A percentile compares a stretch with the other conserved stretches of the same genome.
phyloP scores from a whole-genome alignment of 1,140 invertebrate genomes.

The Idris sp. region DNA sequence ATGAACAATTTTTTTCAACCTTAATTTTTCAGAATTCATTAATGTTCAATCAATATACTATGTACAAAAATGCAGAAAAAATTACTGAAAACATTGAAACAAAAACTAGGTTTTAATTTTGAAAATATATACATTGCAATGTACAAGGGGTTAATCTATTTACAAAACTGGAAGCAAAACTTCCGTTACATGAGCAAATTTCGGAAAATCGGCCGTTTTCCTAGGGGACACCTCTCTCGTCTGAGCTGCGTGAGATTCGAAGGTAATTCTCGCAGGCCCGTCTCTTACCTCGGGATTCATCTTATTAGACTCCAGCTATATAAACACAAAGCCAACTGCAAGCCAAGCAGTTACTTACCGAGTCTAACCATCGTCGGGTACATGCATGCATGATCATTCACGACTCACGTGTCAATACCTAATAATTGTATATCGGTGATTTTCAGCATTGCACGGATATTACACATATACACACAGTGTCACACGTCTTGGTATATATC shows the following conservation, averaged over 20 bases:
- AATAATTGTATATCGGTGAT: conserved; percentile 20
- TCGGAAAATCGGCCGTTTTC: too few relatives aligned
- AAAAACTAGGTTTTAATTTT: too few relatives aligned
- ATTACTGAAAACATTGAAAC: too few relatives aligned
- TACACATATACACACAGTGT: conserved; percentile 50
- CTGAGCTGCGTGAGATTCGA: conserved; percentile 58
- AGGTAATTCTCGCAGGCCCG: conserved; percentile 65
- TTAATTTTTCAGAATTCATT: too few relatives aligned
- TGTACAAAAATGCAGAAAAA: too few relatives aligned
- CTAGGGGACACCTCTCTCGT: too few relatives aligned
- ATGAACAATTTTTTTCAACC: too few relatives aligned
- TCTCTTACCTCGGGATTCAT: conserved; percentile 71
- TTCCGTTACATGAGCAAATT: too few relatives aligned
- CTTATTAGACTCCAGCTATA: conserved; percentile 78
- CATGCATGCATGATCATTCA: conserved; percentile 62
- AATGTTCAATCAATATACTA: too few relatives aligned
- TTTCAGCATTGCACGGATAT: conserved; percentile 25
- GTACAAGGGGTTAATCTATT: too few relatives aligned
- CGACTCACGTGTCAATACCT: conserved; percentile 35
- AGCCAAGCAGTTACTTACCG: conserved; percentile 74
- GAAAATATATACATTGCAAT: too few relatives aligned
- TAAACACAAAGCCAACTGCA: conserved; percentile 74
- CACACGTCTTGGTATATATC: conserved; percentile 40
- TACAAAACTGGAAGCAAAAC: too few relatives aligned
- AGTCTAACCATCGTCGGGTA: conserved; percentile 69